Evolutionary conservation across 2,888 invertebrate species (phyloP), one percentile per base, ranked within the genome.

Genomic region (Cremastinae sp.): DNA sequence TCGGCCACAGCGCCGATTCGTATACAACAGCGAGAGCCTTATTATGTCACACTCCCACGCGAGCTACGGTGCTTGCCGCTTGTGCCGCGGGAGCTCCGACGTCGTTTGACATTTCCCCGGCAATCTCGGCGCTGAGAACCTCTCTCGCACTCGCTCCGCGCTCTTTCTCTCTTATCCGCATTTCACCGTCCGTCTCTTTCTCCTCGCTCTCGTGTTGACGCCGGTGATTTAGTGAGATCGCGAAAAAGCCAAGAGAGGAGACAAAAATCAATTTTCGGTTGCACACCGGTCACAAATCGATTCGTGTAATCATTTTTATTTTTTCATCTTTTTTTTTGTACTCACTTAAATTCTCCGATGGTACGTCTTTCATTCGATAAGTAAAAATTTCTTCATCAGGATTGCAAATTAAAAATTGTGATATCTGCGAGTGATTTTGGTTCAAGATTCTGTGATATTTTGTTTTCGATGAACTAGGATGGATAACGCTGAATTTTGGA

Each of bases 31-130:
- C 81, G 73, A 64, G 28, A 28, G 79, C 78, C 80, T 80, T 86
- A 84, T 88, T 88, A 88, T 88, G 88, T 87, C 88, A 88, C 83
- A 85, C 85, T 87, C 86, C 87, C 88, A 86, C 86, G 85, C 88
- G 85, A 85, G 83, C 84, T 84, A 84, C 84, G 84, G 83, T 81
- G 79, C 78, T 72, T 73, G 80, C 81, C 78, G 81, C 79, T 77
- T 77, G 76, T 82, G 73, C 77, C 75, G 81, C 82, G 79, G 79
- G 75, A 80, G 81, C 82, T 75, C 79, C 80, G 69, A 80, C 80
- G 81, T 82, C 81, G 83, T 83, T 83, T 85, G 85, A 86, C 84
- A 84, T 85, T 86, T 85, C 81, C 81, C 79, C 78, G 79, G 78
- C 80, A 70, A 59, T 61, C 70, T 70, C 70, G 70, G 74, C 54